Evolutionary conservation across 1,140 invertebrate genomes (phyloP), one percentile per base, ranked within the genome.

Genomic region (Pseudomyrmex dendroicus): DNA sequence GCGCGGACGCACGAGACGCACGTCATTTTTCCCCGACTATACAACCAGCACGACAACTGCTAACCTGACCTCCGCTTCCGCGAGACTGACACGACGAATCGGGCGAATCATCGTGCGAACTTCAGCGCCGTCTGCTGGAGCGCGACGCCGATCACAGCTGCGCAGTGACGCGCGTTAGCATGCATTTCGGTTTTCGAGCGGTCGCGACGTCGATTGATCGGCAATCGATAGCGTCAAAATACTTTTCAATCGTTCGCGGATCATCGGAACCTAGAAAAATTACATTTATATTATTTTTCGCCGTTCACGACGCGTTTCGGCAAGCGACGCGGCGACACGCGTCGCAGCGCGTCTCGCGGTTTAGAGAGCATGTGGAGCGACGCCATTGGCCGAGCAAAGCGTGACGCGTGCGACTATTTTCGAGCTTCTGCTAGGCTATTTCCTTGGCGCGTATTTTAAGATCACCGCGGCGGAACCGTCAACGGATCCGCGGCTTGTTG

Each of bases 11-110:
- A 94, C 92, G 95, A 95, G 92, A 88, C 93, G 94, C 94, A 94
- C 95, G 94, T 95, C 95, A 95, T 95, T 95, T 95, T 70, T 95
- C 94, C 93, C 84, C 90, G 25, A 87, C 93, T 93, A 94, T 93
- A 94, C 92, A 86, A 84, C 61, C 82, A 85, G 25, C 73, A 82
- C 78, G 86, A 80, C 78, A 85, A 82, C 87, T 93, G 94, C 92
- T 93, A 93, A 92, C 89, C 92, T 89, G 91, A 91, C 91, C 94
- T 88, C 88, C 82, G 82, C 89, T 89, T 90, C 82, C 90, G 90
- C 84, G 73, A 89, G 89, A 92, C 91, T 92, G 88, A 86, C 88
- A 84, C 68, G 12, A 62, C 70, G 70, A 89, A 85, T 84, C 76
- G 46, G 84, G 54, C 85, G 63, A 91, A 84, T 90, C 88, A 86